Base-by-base conservation (phyloP, 2,113 vertebrate species). In the Amazona guildingii region DNA sequence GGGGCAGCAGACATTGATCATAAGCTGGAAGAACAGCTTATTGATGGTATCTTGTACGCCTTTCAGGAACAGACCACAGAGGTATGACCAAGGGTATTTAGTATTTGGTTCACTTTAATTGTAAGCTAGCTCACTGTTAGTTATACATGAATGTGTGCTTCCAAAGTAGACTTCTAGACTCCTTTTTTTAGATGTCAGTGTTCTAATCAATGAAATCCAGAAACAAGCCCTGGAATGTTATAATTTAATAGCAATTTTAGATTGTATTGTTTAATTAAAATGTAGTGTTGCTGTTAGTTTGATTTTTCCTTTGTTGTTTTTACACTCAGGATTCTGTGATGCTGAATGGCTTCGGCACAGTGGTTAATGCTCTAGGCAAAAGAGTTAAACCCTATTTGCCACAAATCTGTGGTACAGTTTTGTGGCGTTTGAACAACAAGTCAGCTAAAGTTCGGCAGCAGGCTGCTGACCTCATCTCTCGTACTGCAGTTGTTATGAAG, bases 21-120 rank as follows among this genome's bases (percentile, higher is more conserved):
- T 94, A 99, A 99, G 89, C 98, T 99, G 88, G 99, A 99, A 96
- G 99, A 99, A 91, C 99, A 99, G 72, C 98, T 99, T 94, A 99
- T 99, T 92, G 99, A 99, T 88, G 99, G 99, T 11, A 99, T 99
- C 95, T 97, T 99, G 84, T 99, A 99, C 1, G 99, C 99, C 93
- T 99, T 99, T 95, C 99, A 99, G 97, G 99, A 99, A 48, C 99
- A 99, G 98, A 99, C 99, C 13, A 99, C 99, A 75, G 99, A 99
- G 98, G 99, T 99, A 98, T 16, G 81, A 33, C 41, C 51, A 43
- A 19, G n/a, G 29, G 1, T 44, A 7, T 39, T 68, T 20, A 33
- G 17, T 68, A 1, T 66, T 69, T 37, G 29, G 4, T 44, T 86
- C 14, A 10, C 21, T 88, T 28, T 13, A 13, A 5, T 8, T 77